Evolutionary conservation across 2,797 vertebrate species (phyloP).

Genomic region (Enteromius thamalakanensis): DNA sequence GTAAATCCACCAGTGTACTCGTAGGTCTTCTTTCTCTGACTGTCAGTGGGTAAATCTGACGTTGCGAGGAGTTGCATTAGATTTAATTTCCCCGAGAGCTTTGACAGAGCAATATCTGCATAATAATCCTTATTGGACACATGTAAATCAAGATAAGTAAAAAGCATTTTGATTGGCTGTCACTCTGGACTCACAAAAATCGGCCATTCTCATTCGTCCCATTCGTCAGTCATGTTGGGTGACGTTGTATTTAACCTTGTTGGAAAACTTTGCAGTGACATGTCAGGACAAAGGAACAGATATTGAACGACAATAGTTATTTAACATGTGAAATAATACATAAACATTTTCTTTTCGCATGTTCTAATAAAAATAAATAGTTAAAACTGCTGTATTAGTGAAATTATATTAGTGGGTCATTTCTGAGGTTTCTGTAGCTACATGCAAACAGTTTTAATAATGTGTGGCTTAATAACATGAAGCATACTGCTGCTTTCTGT

Average conservation of each 20-base stretch:
- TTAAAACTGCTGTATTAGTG: not conserved
- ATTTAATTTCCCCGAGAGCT: slow-evolving; percentile 48
- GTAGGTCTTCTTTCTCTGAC: not conserved
- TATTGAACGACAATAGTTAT: not conserved
- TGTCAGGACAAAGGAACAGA: slow-evolving; percentile 19
- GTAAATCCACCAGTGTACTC: not conserved
- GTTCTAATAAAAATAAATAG: not conserved
- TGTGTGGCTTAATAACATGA: not conserved
- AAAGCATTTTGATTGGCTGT: slow-evolving; percentile 57
- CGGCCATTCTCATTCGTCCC: slow-evolving; percentile 37
- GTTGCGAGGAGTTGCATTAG: not conserved
- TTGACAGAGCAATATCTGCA: slow-evolving; percentile 51
- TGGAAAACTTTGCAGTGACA: slow-evolving; percentile 45
- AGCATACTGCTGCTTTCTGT: not conserved
- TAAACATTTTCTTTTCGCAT: not conserved
- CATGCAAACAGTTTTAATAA: not conserved
- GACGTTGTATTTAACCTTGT: slow-evolving; percentile 42
- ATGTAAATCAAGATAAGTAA: slow-evolving; percentile 50
- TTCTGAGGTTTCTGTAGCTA: not conserved
- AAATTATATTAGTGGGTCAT: not conserved
- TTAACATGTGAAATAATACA: not conserved
- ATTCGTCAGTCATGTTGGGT: slow-evolving; percentile 34
- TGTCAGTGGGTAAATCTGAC: slow-evolving; percentile 31
- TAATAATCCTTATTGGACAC: slow-evolving; percentile 48
- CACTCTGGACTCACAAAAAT: not conserved